Base-by-base conservation (phyloP, 2,113 vertebrate genomes). In the Sinocyclocheilus maitianheensis region DNA sequence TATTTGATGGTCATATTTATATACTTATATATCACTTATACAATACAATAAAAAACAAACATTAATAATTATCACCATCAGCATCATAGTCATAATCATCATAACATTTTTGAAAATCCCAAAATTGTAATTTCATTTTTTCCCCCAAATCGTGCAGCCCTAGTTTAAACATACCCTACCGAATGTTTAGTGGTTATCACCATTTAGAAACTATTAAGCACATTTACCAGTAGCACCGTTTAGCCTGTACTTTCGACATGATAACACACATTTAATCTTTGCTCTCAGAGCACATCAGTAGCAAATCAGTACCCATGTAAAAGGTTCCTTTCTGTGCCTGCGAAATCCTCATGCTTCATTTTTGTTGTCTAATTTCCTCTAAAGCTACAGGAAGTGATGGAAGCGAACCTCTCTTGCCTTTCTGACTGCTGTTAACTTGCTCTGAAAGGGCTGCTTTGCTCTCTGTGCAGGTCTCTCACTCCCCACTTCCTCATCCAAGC, bases 401-500 rank as follows among this genome's bases (percentile, higher is more conserved):
- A 34, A 72, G 26, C 18, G n/a, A 71, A n/a, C 48, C 26, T 78
- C 76, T 51, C 26, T 78, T 2, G 16, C 26, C 46, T n/a, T 71
- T 71, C 20, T 83, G 26, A 48, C 43, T 26, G 80, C 63, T 55
- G 51, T 58, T 78, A 78, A 78, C 51, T 78, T 58, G 51, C 24
- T 67, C 12, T 82, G 80, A 69, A 63, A 34, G 63, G 48, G 18
- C 51, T 55, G 12, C 48, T 84, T 74, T 74, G 13, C 65, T 71
- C 10, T 74, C 82, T 26, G n/a, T 37, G 37, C 69, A 58, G 51
- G 81, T 74, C 22, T n/a, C 34, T 62, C 6, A 43, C 51, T 58
- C 65, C 16, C 20, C 65, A 71, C 65, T 55, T 71, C 65, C 81
- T 83, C 69, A 34, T 84, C 82, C 67, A 84, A 55, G 53, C 63